Evolutionary conservation across 2,888 invertebrate species (phyloP).

Genomic region (Lathronympha strigana): DNA sequence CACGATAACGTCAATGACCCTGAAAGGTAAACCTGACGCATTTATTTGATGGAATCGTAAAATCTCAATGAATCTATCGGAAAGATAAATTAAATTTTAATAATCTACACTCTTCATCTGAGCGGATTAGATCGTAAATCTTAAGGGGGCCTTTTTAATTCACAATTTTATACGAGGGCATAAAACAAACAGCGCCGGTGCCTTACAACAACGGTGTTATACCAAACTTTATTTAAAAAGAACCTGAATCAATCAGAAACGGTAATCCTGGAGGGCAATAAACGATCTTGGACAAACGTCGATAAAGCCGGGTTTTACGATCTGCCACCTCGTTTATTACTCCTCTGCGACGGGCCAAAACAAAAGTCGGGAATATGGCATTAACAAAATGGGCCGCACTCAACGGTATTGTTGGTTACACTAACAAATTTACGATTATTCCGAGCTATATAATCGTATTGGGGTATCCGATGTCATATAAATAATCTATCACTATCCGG

Average conservation of each 20-base stretch:
- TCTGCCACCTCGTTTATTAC: constrained; percentile 78
- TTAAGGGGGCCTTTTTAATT: constrained; percentile 55
- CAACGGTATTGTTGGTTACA: constrained; percentile 64
- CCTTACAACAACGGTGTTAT: constrained; percentile 56
- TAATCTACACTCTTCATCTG: constrained; percentile 60
- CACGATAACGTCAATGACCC: constrained; percentile 44
- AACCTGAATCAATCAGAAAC: constrained; percentile 78
- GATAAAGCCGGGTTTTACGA: constrained; percentile 75
- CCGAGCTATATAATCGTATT: constrained; percentile 58
- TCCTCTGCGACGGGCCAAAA: constrained; percentile 61
- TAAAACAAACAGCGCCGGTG: constrained; percentile 69
- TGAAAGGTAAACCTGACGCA: constrained; percentile 44
- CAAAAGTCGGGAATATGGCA: constrained; percentile 65
- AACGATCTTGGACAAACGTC: constrained; percentile 75
- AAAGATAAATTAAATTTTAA: constrained; percentile 65
- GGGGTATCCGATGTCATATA: constrained; percentile 65
- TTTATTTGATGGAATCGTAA: constrained; percentile 53
- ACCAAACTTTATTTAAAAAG: constrained; percentile 68
- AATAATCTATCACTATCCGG: constrained; percentile 61
- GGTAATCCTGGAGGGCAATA: constrained; percentile 75
- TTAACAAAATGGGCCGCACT: constrained; percentile 69
- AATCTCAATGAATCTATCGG: constrained; percentile 52
- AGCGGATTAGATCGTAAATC: constrained; percentile 58
- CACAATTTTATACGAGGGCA: constrained; percentile 62
- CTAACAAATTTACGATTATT: constrained; percentile 69